A percentile compares a stretch with the other conserved stretches of the same genome.
Evolutionary conservation across 2,888 invertebrate genomes (phyloP).

Genomic region (Nephrotoma flavescens): DNA sequence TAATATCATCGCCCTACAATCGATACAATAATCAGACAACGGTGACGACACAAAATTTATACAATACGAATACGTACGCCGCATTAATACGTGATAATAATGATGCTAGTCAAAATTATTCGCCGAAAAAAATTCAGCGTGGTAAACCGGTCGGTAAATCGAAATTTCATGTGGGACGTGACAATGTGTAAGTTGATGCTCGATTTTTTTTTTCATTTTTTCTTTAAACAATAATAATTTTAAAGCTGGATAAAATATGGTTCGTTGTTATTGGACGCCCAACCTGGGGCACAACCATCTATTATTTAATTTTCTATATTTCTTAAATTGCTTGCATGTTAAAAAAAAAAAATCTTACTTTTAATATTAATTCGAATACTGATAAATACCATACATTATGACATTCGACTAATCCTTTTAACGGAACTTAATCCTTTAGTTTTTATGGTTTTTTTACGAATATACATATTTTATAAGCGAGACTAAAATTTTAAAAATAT

Average conservation of each 20-base stretch:
- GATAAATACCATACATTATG: neutral
- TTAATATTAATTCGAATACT: neutral
- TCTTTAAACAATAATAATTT: neutral
- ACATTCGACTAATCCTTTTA: neutral
- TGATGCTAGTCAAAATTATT: slow-evolving; percentile 7
- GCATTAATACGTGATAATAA: neutral
- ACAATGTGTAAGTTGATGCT: slow-evolving; percentile 9
- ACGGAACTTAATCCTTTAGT: neutral
- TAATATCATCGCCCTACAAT: neutral
- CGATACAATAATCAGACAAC: neutral
- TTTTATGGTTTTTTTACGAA: neutral
- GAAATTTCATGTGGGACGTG: slow-evolving; percentile 1
- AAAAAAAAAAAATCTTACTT: no score
- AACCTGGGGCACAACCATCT: neutral
- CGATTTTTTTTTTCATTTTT: neutral
- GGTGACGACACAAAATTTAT: neutral
- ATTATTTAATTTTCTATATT: no score
- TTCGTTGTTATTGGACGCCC: neutral
- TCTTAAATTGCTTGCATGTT: no score
- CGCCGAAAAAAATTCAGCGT: slow-evolving; percentile 7
- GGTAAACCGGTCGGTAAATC: slow-evolving; percentile 6
- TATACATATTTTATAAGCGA: neutral
- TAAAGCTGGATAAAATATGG: neutral
- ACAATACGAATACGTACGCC: neutral
- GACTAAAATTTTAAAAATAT: neutral